phyloP scores from a whole-genome alignment of 2,888 invertebrate species.

The Trisateles emortualis region DNA sequence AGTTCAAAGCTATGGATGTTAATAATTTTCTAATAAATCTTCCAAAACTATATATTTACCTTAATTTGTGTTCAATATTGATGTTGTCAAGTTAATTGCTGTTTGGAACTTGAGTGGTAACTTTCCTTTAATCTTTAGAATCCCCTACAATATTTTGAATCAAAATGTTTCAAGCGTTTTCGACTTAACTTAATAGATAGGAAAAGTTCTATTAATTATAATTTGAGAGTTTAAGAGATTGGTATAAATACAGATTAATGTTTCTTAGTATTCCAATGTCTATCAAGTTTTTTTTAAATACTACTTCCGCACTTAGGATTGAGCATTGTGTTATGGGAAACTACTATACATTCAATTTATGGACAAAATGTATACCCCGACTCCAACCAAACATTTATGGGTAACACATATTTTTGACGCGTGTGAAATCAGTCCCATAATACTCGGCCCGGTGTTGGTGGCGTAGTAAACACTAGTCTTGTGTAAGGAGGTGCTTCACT shows the following conservation, averaged over 20 bases:
- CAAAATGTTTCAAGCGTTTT: conserved; percentile 54
- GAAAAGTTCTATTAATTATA: conserved; percentile 58
- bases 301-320: not conserved
- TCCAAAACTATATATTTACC: conserved; percentile 39
- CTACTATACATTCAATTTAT: too few species aligned
- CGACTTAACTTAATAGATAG: conserved; percentile 53
- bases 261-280: conserved; percentile 21
- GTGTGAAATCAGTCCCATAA: too few species aligned
- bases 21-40: conserved; percentile 26
- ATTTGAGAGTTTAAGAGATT: conserved; percentile 42
- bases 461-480: too few species aligned
- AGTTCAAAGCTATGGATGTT: not conserved
- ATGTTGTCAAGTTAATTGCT: conserved; percentile 55
- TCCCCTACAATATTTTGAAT: conserved; percentile 49
- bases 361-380: too few species aligned
- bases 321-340: too few species aligned
- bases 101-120: conserved; percentile 51
- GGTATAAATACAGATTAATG: conserved; percentile 37
- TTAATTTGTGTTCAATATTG: conserved; percentile 47
- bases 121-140: conserved; percentile 52
- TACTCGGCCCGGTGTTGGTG: too few species aligned
- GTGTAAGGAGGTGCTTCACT: too few species aligned
- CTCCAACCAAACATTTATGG: too few species aligned
- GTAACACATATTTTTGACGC: too few species aligned
- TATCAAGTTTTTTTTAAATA: too few species aligned